phyloP scores from a whole-genome alignment of 2,113 vertebrate genomes.

The Felis chaus region DNA sequence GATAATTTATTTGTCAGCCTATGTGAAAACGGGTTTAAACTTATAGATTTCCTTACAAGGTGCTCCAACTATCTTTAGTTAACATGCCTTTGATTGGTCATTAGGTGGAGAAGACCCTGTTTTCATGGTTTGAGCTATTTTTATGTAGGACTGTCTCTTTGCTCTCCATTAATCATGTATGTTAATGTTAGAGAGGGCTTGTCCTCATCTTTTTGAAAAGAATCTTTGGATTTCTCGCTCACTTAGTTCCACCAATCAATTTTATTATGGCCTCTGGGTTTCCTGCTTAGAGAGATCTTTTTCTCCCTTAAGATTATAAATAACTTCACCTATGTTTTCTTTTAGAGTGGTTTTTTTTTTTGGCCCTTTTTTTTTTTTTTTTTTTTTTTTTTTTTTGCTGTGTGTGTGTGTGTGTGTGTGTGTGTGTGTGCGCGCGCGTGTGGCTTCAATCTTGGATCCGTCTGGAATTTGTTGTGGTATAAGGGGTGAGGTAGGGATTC shows the following conservation, averaged over 20 bases:
- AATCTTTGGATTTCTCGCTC: background rate
- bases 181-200: background rate
- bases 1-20: background rate
- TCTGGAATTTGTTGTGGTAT: constrained; percentile 54
- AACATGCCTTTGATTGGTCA: background rate
- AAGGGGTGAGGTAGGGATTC: constrained; percentile 70
- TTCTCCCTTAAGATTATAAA: constrained; percentile 41
- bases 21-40: background rate
- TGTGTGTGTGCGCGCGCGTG: no score
- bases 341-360: constrained; percentile 20
- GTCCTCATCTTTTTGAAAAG: background rate
- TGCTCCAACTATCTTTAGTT: background rate
- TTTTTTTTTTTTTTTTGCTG: background rate
- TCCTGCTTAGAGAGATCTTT: background rate
- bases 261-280: background rate
- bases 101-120: background rate
- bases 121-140: background rate
- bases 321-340: constrained; percentile 57
- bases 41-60: background rate
- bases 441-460: constrained; percentile 29
- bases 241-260: background rate
- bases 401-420: no score
- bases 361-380: no score
- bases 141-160: background rate
- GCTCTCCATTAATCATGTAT: background rate